Evolutionary conservation across 2,888 invertebrate genomes (phyloP), one percentile per base, ranked within the genome.

Genomic region (Ormyrus nitidulus): DNA sequence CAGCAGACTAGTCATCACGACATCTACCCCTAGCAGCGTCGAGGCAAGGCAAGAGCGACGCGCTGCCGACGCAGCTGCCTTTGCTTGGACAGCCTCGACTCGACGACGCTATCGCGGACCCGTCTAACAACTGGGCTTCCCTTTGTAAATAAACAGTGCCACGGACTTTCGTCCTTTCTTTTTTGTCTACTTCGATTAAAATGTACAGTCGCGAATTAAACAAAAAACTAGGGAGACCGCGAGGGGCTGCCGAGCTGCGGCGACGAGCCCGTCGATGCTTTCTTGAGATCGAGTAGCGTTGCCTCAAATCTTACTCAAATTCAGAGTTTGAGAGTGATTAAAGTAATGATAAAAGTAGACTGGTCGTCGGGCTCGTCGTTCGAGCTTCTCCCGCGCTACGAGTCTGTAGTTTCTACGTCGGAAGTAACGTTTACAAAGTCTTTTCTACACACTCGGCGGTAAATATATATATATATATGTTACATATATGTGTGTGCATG

Each of bases 361-460:
- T 65, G 51, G 19, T 65, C 51, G 7, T 4, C n/a, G 13, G 61
- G 56, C 48, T 72, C 10, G 19, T 72, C 68, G 49, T 71, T 79
- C 65, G 79, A 79, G 74, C 79, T 79, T 79, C 59, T 79, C 34
- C 62, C 70, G 65, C 13, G 59, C 66, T 34, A 76, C 54, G 66
- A 75, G 54, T 76, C 70, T 71, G 44, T 71, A 71, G 56, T 80
- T 75, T 76, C 56, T 75, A 80, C 34, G 66, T 44, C 56, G 68
- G n/a, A 61, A 72, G 59, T 71, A 80, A 80, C 70, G 61, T 68
- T 76, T 61, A 72, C 71, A 72, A 59, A 51, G n/a, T 44, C 34
- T 80, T 80, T 80, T 77, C 56, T 76, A 75, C 58, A 79, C 58
- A 61, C 44, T 74, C n/a, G 49, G 44, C 56, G 49, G 58, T 58